A percentile compares a stretch with the other conserved stretches of the same genome.
These are phyloP conservation scores for Cirrhinus molitorella DNA, from an alignment of 2,797 vertebrate species.

Conservation along the genomic window DNA sequence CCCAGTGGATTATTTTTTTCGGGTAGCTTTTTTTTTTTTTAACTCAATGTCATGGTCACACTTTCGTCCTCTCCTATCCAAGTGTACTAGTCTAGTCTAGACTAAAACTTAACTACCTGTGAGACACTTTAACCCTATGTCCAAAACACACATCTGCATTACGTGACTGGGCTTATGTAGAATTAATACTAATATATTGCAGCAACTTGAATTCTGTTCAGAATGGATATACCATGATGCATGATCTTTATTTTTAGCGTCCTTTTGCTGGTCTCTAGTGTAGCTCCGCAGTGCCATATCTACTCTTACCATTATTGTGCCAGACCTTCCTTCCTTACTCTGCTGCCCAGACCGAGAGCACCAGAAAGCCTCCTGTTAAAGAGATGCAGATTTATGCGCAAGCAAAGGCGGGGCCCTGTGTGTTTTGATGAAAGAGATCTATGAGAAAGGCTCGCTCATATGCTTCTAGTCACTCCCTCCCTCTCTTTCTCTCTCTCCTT, in stretches of 20 bases:
- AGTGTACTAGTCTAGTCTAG: not conserved
- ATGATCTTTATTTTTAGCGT: not conserved
- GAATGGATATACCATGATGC: not conserved
- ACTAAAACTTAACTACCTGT: not conserved
- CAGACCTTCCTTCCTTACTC: constrained; percentile 47
- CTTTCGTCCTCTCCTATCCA: not conserved
- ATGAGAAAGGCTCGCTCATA: constrained; percentile 66
- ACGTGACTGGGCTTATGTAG: not conserved
- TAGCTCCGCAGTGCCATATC: constrained; percentile 15
- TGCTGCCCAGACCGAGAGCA: constrained; percentile 49
- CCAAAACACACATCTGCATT: constrained; percentile 2
- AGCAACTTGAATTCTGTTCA: constrained; percentile 13
- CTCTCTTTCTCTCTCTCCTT: constrained; percentile 73
- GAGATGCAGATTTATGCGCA: constrained; percentile 69
- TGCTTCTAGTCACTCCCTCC: constrained; percentile 71
- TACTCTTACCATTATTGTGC: constrained; percentile 47
- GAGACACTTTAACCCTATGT: not conserved
- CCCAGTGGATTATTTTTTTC: constrained; percentile 2
- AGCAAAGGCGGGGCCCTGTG: constrained; percentile 63
- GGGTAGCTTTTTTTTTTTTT: not conserved
- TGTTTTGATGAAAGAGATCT: constrained; percentile 74
- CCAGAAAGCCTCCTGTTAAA: constrained; percentile 55
- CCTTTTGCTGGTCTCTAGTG: constrained; percentile 26
- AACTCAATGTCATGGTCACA: not conserved
- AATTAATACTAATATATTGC: not conserved